Evolutionary conservation across 2,888 invertebrate genomes (phyloP).

Genomic region (Onthophagus sagittarius): DNA sequence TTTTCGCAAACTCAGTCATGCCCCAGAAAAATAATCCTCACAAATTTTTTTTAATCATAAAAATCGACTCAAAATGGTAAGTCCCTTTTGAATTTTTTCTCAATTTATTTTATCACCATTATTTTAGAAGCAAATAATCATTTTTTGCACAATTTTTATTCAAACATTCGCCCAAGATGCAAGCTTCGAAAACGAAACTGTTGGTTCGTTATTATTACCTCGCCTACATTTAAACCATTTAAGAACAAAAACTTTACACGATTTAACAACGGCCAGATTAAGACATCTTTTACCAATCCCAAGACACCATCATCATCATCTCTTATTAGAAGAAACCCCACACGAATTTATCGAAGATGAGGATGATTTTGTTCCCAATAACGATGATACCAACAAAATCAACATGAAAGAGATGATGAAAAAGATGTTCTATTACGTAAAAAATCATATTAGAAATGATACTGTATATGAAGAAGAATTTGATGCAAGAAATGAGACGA

Average conservation of each 20-base stretch:
- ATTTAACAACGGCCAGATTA: not conserved
- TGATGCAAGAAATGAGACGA: not conserved
- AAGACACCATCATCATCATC: not conserved
- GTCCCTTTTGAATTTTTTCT: not conserved
- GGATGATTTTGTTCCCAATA: not conserved
- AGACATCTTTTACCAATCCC: not conserved
- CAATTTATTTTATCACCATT: no score
- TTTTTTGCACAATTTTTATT: not conserved
- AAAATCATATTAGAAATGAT: not conserved
- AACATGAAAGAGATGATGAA: not conserved
- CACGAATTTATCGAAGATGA: not conserved
- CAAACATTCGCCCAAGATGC: not conserved
- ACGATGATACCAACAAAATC: not conserved
- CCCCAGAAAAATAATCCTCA: not conserved
- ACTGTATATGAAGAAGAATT: not conserved
- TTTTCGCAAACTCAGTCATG: not conserved
- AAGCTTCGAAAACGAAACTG: not conserved
- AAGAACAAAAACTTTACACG: not conserved
- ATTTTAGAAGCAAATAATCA: not conserved
- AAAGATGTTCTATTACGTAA: not conserved
- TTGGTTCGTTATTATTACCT: not conserved
- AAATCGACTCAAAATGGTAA: not conserved
- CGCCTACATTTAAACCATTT: not conserved
- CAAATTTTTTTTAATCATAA: not conserved
- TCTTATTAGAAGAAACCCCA: not conserved